These are phyloP conservation scores for Lycaon pictus DNA, from an alignment of 2,113 vertebrate species.

Conservation along the genomic window DNA sequence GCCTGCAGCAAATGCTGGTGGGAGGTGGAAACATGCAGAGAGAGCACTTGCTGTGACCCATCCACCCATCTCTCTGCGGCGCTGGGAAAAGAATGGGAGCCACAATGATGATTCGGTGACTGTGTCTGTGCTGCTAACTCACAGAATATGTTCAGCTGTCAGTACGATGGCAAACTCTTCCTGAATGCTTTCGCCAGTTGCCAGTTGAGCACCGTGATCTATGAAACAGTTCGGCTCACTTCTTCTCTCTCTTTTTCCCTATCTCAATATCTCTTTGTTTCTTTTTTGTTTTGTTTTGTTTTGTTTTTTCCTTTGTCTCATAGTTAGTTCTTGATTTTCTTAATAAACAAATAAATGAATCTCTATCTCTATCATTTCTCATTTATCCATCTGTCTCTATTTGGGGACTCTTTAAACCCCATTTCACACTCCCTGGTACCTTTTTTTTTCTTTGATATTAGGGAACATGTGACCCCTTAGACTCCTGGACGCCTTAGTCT, in stretches of 20 bases:
- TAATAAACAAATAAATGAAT: background rate
- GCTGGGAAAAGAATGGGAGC: accelerated
- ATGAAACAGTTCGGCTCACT: background rate
- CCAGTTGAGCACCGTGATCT: background rate
- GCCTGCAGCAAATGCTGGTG: background rate
- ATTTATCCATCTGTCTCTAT: too few relatives aligned
- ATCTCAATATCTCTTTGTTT: background rate
- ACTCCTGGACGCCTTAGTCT: background rate
- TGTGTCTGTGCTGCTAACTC: background rate
- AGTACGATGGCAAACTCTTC: accelerated
- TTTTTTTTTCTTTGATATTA: background rate
- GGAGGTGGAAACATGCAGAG: background rate
- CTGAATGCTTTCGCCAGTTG: background rate
- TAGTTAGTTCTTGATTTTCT: background rate
- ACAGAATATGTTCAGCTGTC: background rate
- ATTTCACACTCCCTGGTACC: background rate
- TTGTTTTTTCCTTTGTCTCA: background rate
- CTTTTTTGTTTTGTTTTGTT: background rate
- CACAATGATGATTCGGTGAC: background rate
- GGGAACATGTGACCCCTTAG: background rate
- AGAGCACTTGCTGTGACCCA: background rate
- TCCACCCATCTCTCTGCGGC: background rate
- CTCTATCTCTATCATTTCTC: background rate
- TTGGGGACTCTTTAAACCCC: background rate
- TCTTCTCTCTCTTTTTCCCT: background rate